A percentile compares a stretch with the other conserved stretches of the same genome.
Conservation (phyloP, 2,797 vertebrate species). For the Clarias laeviceps region DNA sequence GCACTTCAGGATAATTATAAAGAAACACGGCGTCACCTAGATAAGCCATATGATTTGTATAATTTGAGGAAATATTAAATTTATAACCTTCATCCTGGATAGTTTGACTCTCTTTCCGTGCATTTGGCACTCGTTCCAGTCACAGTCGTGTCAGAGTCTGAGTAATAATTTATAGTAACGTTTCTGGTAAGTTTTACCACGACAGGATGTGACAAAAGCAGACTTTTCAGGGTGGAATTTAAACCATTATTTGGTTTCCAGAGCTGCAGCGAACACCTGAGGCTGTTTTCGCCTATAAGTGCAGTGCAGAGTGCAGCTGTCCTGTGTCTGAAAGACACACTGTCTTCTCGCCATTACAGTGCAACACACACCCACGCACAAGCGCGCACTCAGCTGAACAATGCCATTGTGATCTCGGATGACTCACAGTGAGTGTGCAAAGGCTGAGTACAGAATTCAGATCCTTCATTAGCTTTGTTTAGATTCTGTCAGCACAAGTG, state of each 20-base stretch:
- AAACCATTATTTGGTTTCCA: neutral
- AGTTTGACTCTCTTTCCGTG: neutral
- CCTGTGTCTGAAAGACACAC: slow-evolving; percentile 36
- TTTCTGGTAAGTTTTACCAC: neutral
- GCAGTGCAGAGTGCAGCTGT: neutral
- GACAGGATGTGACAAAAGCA: neutral
- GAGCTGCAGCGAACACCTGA: neutral
- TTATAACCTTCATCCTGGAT: neutral
- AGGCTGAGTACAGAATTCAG: slow-evolving; percentile 1
- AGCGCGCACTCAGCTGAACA: slow-evolving; percentile 32
- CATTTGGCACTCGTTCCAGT: neutral
- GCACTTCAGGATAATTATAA: neutral
- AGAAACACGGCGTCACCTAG: neutral
- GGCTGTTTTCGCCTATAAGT: neutral
- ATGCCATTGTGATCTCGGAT: slow-evolving; percentile 23
- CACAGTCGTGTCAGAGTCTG: neutral
- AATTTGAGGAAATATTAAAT: neutral
- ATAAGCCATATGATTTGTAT: neutral
- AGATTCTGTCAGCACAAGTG: slow-evolving; percentile 2
- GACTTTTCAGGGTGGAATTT: neutral
- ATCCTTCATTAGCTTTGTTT: slow-evolving; percentile 22
- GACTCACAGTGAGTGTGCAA: slow-evolving; percentile 20
- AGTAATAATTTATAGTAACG: neutral
- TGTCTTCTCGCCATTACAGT: slow-evolving; percentile 49
- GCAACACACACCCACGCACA: slow-evolving; percentile 37